Percentiles rank a stretch among this genome's conserved stretches.
Conservation (phyloP, 2,113 vertebrate genomes). For the Daboia siamensis region DNA sequence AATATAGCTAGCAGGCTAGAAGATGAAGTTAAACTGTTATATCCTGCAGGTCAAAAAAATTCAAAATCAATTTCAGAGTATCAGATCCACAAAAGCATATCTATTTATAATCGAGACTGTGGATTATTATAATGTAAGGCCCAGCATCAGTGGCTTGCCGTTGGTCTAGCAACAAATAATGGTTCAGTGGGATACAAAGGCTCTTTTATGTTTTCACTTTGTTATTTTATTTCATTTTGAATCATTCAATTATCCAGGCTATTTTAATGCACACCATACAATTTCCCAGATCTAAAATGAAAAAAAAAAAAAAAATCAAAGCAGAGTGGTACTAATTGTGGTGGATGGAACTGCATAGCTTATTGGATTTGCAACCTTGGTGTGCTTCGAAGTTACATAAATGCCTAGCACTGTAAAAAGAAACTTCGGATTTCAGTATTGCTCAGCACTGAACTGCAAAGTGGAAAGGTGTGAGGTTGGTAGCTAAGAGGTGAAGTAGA, state of each 20-base stretch:
- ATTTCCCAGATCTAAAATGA: constrained; percentile 11
- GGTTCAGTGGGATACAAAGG: neutral
- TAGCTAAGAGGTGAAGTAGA: neutral
- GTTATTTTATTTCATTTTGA: constrained; percentile 10
- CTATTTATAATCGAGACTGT: neutral
- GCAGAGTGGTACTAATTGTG: constrained; percentile 23
- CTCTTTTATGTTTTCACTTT: neutral
- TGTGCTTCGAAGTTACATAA: constrained; percentile 22
- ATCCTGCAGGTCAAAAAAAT: neutral
- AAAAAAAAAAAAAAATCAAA: neutral
- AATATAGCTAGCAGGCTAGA: neutral
- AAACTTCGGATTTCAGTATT: neutral
- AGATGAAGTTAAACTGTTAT: neutral
- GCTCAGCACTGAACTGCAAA: neutral
- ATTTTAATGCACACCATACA: neutral
- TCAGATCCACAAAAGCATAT: neutral
- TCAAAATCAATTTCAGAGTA: neutral
- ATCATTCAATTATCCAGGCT: constrained; percentile 18
- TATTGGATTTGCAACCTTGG: constrained; percentile 8
- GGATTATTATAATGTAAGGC: constrained; percentile 15
- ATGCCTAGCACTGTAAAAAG: neutral
- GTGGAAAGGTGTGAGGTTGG: neutral
- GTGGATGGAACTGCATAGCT: neutral
- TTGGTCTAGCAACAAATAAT: constrained; percentile 29
- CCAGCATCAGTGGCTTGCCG: constrained; percentile 21